These are phyloP conservation scores for Tenodera sinensis DNA, from an alignment of 2,888 invertebrate genomes.

Conservation along the genomic window DNA sequence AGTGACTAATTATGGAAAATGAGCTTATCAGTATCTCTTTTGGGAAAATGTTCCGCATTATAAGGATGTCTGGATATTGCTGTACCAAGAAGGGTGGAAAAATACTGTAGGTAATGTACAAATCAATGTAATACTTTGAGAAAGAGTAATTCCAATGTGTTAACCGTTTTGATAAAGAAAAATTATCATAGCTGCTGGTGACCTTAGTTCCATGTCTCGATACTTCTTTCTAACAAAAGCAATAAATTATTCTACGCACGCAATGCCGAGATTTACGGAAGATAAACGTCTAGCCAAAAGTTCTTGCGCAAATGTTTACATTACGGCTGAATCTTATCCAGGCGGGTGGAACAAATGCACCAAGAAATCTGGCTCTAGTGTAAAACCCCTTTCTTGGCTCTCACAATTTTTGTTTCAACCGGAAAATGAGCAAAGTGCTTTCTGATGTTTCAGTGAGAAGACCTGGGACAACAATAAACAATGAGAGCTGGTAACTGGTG, in stretches of 20 bases:
- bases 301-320: background rate
- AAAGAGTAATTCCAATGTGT: too few relatives aligned
- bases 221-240: background rate
- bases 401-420: background rate
- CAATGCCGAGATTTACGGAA: background rate
- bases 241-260: background rate
- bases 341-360: background rate
- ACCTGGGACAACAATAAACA: background rate
- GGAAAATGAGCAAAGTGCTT: background rate
- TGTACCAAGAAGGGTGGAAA: too few relatives aligned
- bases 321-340: background rate
- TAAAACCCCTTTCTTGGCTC: background rate
- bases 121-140: too few relatives aligned
- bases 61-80: too few relatives aligned
- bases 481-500: background rate
- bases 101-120: too few relatives aligned
- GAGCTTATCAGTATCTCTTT: too few relatives aligned
- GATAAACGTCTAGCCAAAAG: background rate
- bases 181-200: background rate
- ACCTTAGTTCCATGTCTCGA: background rate
- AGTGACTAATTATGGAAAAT: too few relatives aligned
- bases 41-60: too few relatives aligned
- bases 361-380: background rate
- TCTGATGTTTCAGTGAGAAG: background rate
- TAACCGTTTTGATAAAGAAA: too few relatives aligned